A percentile compares a stretch with the other conserved stretches of the same genome.
Conservation (phyloP, 2,797 vertebrate genomes). For the Eulemur albifrons region DNA sequence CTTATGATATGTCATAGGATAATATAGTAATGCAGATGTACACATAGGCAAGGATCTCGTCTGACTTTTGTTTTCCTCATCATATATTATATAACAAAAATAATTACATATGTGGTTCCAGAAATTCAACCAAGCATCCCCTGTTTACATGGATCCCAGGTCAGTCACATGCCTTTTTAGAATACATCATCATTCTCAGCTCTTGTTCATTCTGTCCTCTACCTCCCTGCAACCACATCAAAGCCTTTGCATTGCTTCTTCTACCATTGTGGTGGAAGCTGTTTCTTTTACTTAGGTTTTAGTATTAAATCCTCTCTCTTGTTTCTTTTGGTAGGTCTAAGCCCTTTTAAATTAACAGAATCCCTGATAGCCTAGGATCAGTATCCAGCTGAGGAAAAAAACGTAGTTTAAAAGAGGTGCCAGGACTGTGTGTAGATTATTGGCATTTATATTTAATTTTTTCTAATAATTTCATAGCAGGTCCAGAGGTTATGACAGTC, state of each 20-base stretch:
- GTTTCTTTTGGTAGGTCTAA: not conserved
- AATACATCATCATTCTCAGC: not conserved
- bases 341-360: not conserved
- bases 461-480: not conserved
- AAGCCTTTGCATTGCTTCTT: not conserved
- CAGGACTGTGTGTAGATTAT: not conserved
- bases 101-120: not conserved
- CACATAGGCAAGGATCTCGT: not conserved
- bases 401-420: not conserved
- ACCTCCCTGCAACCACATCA: not conserved
- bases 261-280: not conserved
- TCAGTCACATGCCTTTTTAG: not conserved
- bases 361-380: not conserved
- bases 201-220: not conserved
- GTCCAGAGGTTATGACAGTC: not conserved
- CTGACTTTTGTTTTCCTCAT: not conserved
- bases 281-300: not conserved
- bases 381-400: not conserved
- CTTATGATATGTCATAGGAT: not conserved
- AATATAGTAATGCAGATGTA: not conserved
- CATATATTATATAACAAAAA: not conserved
- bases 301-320: not conserved
- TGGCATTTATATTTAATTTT: slow-evolving; percentile 3
- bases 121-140: not conserved
- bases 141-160: not conserved